Evolutionary conservation across 2,888 invertebrate genomes (phyloP), one percentile per base, ranked within the genome.

Genomic region (Philaethria dido): DNA sequence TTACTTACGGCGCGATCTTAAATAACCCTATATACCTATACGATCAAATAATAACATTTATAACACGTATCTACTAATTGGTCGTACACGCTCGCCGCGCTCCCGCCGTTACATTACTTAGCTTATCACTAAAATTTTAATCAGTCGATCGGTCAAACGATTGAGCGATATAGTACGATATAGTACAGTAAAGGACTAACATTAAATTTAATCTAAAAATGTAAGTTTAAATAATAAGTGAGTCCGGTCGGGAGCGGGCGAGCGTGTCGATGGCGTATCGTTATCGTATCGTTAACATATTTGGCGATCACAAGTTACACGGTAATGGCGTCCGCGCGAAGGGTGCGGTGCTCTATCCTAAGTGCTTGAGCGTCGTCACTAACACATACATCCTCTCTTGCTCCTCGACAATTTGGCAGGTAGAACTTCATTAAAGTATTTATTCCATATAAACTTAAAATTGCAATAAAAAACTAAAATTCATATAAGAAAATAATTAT

Each of bases 141-240:
- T 92, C 92, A 92, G 92, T 92, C 92, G 91, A 92, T 92, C 92
- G 92, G 89, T 92, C 92, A 92, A 92, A 88, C 86, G 89, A 90
- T 92, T 92, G 92, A 92, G 91, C 92, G 92, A 92, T 92, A 90
- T 89, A 91, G 88, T 91, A 91, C 92, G 92, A 92, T 92, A 90
- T 89, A 91, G 88, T 91, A 91, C 89, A 92, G 91, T 91, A 91
- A 89, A 89, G 86, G 91, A 92, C 92, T 92, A 92, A 92, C 83
- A 92, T 92, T 92, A 92, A 91, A 91, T 92, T 92, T 92, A 92
- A 92, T 92, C 92, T 92, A 92, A 90, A 90, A 91, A 85, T 90
- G 89, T 91, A 90, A 91, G 86, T 89, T 90, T 90, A 92, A 92
- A 92, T 90, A 86, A 92, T 91, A 92, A 92, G 84, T 90, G 91